Evolutionary conservation across 2,797 vertebrate species (phyloP).

Genomic region (Characodon lateralis): DNA sequence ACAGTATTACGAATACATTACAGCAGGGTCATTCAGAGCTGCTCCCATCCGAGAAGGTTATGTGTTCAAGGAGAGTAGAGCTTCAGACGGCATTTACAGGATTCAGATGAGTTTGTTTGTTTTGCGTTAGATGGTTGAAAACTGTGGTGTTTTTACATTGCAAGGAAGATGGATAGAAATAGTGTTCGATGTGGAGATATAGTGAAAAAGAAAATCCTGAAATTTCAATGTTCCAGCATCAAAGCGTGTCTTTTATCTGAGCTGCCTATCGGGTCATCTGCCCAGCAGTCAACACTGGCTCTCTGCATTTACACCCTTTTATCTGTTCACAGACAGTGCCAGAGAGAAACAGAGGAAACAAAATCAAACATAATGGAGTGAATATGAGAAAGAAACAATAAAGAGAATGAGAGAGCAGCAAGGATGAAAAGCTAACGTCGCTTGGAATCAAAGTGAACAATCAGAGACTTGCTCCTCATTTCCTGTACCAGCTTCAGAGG

Average conservation of each 20-base stretch:
- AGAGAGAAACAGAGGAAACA: slow-evolving; percentile 13
- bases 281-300: slow-evolving; percentile 42
- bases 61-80: slow-evolving; percentile 49
- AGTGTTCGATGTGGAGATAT: slow-evolving; percentile 9
- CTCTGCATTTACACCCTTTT: slow-evolving; percentile 41
- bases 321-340: slow-evolving; percentile 23
- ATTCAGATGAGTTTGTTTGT: slow-evolving; percentile 47
- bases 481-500: slow-evolving; percentile 44
- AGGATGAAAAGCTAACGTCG: slow-evolving; percentile 23
- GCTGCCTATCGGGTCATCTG: slow-evolving; percentile 41
- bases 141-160: slow-evolving; percentile 1
- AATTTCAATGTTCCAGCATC: slow-evolving; percentile 19
- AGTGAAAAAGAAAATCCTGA: neutral
- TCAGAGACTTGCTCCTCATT: slow-evolving; percentile 41
- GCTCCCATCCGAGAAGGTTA: slow-evolving; percentile 34
- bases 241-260: slow-evolving; percentile 23
- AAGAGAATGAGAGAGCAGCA: slow-evolving; percentile 21
- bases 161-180: neutral
- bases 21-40: slow-evolving; percentile 4
- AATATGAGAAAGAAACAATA: slow-evolving; percentile 23
- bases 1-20: slow-evolving; percentile 49
- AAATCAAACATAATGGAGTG: slow-evolving; percentile 19
- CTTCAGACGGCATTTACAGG: slow-evolving; percentile 53
- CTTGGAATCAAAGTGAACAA: slow-evolving; percentile 42
- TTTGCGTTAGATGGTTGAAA: slow-evolving; percentile 16